phyloP scores from a whole-genome alignment of 1,140 invertebrate species.

The Eciton burchellii region DNA sequence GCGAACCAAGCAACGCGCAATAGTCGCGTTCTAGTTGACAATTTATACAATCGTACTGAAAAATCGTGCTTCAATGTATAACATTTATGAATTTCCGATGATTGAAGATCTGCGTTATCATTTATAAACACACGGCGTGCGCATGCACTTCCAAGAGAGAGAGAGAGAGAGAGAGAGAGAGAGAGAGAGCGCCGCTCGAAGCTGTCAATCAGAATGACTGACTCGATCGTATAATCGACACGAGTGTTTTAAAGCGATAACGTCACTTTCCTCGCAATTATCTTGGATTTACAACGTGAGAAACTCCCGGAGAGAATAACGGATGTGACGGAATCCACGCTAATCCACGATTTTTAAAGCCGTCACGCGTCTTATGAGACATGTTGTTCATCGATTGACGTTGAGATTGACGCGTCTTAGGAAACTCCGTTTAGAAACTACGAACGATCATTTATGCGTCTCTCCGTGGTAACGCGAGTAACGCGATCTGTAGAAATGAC shows the following conservation, averaged over 20 bases:
- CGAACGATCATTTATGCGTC: not conserved
- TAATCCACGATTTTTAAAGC: not conserved
- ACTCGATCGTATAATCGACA: constrained; percentile 25
- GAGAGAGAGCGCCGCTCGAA: not conserved
- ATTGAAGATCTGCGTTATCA: constrained; percentile 40
- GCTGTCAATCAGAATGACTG: constrained; percentile 42
- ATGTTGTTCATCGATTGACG: not conserved
- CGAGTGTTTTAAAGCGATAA: constrained; percentile 6
- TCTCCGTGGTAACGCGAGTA: not conserved
- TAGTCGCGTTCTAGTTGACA: not conserved
- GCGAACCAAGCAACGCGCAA: not conserved
- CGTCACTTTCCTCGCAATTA: constrained; percentile 18
- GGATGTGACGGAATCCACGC: not conserved
- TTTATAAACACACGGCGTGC: constrained; percentile 1
- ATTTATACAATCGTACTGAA: constrained; percentile 29
- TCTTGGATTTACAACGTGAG: not conserved
- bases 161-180: no score
- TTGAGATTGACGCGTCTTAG: not conserved
- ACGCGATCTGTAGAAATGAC: not conserved
- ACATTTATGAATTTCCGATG: constrained; percentile 46
- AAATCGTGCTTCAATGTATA: constrained; percentile 31
- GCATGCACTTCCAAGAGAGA: no score
- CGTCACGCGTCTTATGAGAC: not conserved
- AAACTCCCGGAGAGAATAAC: not conserved
- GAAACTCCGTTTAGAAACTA: not conserved